Base-by-base conservation (phyloP, 2,797 vertebrate genomes). In the Pseudocheirus occidentalis region DNA sequence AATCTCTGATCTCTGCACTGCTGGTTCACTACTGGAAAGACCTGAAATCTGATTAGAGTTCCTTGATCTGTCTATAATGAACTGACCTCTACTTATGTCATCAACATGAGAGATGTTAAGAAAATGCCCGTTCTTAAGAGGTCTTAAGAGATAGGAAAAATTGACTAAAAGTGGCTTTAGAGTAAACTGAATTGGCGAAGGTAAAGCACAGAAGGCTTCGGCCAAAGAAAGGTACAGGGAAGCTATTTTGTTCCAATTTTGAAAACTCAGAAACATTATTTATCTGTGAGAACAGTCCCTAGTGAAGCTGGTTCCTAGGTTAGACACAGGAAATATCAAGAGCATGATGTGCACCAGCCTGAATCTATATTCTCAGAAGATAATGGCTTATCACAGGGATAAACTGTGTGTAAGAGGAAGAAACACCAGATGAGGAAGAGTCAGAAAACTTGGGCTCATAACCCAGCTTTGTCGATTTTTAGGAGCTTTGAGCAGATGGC, bases 211-310 rank as follows among this genome's bases (percentile, higher is more conserved):
- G 6, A 54, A 0, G 13, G 50, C 59, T 93, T 29, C 53, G 54
- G 24, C 34, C 57, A 56, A 18, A 90, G 46, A 56, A 27, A 90
- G n/a, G 21, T 0, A n/a, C 21, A 55, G 2, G 31, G 53, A 2
- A 34, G 59, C 12, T 5, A 4, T 0, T 93, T 28, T 53, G 57
- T 1, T 52, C 34, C 56, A 91, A 21, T 53, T 46, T 54, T n/a
- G 55, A 40, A 91, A 31, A 55, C 29, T 54, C n/a, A 46, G 58
- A 73, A 34, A 18, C 6, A 53, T n/a, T 5, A n/a, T 0, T 0
- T 1, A 27, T 46, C 4, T 5, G 11, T 0, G 21, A 91, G 0
- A 53, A 24, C 6, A 50, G 34, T 31, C 7, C n/a, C n/a, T 2
- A 52, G 28, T 57, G 24, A 87, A 4, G 1, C 24, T 54, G 54